Conservation (phyloP, 2,888 invertebrate genomes). For the Trissolcus brochymenae region DNA sequence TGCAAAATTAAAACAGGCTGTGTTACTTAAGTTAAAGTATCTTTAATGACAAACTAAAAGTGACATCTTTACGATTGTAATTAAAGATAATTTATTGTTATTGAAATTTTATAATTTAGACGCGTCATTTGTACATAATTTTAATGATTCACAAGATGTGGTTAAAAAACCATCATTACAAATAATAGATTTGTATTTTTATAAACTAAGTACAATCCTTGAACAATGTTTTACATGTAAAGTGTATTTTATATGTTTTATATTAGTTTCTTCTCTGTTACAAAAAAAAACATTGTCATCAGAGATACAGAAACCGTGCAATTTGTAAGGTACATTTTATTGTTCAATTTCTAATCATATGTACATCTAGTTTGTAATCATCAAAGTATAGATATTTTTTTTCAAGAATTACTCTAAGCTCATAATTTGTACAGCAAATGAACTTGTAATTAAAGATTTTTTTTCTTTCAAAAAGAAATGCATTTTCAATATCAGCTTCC, state of each 20-base stretch:
- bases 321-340: conserved; percentile 9
- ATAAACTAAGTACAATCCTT: too few species aligned
- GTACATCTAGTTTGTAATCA: not conserved
- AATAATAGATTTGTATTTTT: conserved; percentile 1
- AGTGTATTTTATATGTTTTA: too few species aligned
- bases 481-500: not conserved
- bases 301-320: not conserved
- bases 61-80: conserved; percentile 2
- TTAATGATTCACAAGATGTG: not conserved
- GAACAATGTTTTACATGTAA: too few species aligned
- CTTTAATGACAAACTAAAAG: conserved; percentile 8
- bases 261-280: too few species aligned
- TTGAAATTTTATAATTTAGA: not conserved
- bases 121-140: conserved; percentile 1
- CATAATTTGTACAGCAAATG: conserved; percentile 30
- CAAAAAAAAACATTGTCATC: too few species aligned
- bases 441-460: conserved; percentile 17
- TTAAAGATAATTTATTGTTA: conserved; percentile 5
- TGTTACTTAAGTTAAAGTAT: conserved; percentile 10
- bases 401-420: conserved; percentile 5
- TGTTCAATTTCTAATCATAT: not conserved
- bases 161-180: conserved; percentile 6
- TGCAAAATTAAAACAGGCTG: conserved; percentile 16
- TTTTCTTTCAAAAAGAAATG: not conserved
- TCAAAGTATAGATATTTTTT: conserved; percentile 8